A percentile compares a stretch with the other conserved stretches of the same genome.
phyloP scores from a whole-genome alignment of 2,888 invertebrate genomes.

The Tetanocera ferruginea region DNA sequence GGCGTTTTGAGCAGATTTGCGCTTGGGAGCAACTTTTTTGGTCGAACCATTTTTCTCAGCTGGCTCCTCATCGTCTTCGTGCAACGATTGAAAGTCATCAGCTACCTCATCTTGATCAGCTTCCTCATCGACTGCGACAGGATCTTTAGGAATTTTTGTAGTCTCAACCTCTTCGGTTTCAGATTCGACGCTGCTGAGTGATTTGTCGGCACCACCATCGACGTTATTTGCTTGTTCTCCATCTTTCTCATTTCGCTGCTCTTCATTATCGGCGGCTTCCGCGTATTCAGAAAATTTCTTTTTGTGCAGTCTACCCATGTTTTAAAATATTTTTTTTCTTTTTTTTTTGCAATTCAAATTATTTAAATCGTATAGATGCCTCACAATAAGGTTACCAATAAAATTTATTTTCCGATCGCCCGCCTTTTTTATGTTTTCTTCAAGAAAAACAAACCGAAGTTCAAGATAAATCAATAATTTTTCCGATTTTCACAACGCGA shows the following conservation, averaged over 20 bases:
- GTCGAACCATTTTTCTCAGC: constrained; percentile 46
- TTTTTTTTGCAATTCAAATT: not conserved
- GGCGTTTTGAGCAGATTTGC: constrained; percentile 49
- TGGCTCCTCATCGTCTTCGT: constrained; percentile 37
- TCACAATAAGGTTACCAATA: not conserved
- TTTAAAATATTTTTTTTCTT: constrained; percentile 43
- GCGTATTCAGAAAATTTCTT: constrained; percentile 60
- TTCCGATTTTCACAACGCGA: constrained; percentile 39
- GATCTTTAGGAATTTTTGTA: constrained; percentile 54
- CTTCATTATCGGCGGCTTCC: constrained; percentile 57
- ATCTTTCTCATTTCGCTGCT: constrained; percentile 48
- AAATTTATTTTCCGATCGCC: constrained; percentile 27
- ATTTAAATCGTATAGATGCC: not conserved
- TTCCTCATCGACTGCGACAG: constrained; percentile 53
- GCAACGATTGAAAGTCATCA: constrained; percentile 27
- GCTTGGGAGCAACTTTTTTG: constrained; percentile 52
- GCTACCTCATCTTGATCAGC: constrained; percentile 45
- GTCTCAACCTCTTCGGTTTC: constrained; percentile 35
- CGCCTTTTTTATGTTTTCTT: constrained; percentile 39
- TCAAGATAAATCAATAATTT: constrained; percentile 47
- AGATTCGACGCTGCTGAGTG: constrained; percentile 30
- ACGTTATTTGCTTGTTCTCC: constrained; percentile 45
- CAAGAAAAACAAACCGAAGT: constrained; percentile 33
- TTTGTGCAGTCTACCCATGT: constrained; percentile 64
- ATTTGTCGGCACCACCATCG: constrained; percentile 20